Evolutionary conservation across 2,888 invertebrate genomes (phyloP).

Genomic region (Gibbula magus): DNA sequence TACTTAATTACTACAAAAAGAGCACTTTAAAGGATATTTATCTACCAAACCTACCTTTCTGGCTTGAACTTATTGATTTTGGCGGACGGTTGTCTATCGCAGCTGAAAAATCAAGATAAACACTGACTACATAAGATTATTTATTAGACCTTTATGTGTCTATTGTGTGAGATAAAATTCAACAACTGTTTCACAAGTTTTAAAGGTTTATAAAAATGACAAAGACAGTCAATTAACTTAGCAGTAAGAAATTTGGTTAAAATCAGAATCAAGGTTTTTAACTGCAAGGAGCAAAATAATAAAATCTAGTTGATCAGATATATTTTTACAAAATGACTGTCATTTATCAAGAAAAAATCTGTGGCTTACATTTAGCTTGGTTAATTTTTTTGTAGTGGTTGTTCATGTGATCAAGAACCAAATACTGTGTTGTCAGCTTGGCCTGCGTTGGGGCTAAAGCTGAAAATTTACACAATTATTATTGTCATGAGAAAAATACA

Average conservation of each 20-base stretch:
- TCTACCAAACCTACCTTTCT: slow-evolving; percentile 60
- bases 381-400: slow-evolving; percentile 72
- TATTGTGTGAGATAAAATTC: too few species aligned
- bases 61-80: slow-evolving; percentile 60
- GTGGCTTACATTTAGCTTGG: slow-evolving; percentile 70
- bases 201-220: too few species aligned
- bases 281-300: too few species aligned
- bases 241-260: background rate
- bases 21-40: too few species aligned
- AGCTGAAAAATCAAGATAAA: slow-evolving; percentile 54
- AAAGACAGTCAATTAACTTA: background rate
- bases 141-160: background rate
- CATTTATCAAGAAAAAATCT: too few species aligned
- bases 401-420: slow-evolving; percentile 72
- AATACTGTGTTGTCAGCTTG: slow-evolving; percentile 70
- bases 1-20: too few species aligned
- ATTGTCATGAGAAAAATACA: too few species aligned
- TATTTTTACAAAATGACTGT: too few species aligned
- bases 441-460: slow-evolving; percentile 70
- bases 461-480: slow-evolving; percentile 39
- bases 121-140: too few species aligned
- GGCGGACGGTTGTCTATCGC: slow-evolving; percentile 68
- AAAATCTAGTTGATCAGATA: too few species aligned
- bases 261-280: background rate
- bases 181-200: too few species aligned